Evolutionary conservation across 2,888 invertebrate genomes (phyloP), one percentile per base, ranked within the genome.

Genomic region (Myathropa florea): DNA sequence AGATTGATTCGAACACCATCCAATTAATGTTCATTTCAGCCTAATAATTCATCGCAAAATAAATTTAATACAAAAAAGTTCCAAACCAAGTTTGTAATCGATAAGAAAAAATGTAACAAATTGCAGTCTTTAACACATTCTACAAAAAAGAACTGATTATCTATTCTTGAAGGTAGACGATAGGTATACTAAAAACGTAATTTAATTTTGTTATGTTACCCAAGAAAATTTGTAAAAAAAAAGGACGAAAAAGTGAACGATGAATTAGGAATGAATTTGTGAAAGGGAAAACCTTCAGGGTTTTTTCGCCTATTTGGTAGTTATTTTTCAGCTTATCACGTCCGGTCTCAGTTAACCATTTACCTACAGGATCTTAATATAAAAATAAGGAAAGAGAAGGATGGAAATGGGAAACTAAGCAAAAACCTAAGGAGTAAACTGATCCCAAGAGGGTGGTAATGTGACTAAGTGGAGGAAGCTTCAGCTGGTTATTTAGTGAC

Each of bases 391-490:
- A 57, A 64, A 63, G 46, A 46, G 46, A 60, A 26, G 23, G 46
- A 30, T 28, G 14, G 26, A 64, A 75, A 75, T 57, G 67, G 64
- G 39, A 59, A 23, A 36, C 63, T 1, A 46, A 63, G 53, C 63
- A 39, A 64, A 53, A 61, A 46, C 60, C 33, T 24, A 28, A 64
- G 64, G 33, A 75, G 12, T n/a, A 71, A 78, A 83, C 61, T 71
- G 78, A 68, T 83, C 78, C 78, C 78, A 57, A 68, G 78, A 59
- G 72, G 33, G 61, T 78, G 73, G 83, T 78, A 73, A 78, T 57
- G 71, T 77, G 68, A 68, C 33, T 68, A 78, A 78, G 57, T 63
- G 60, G 46, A 73, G 57, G 73, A 83, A 67, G 46, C 39, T 83
- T 63, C 39, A 53, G 60, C 60, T 67, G 36, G 76, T 82, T 71